Percentiles rank a stretch among this genome's conserved stretches.
These are phyloP conservation scores for Oryzias celebensis DNA, from an alignment of 2,113 vertebrate genomes.

Conservation along the genomic window DNA sequence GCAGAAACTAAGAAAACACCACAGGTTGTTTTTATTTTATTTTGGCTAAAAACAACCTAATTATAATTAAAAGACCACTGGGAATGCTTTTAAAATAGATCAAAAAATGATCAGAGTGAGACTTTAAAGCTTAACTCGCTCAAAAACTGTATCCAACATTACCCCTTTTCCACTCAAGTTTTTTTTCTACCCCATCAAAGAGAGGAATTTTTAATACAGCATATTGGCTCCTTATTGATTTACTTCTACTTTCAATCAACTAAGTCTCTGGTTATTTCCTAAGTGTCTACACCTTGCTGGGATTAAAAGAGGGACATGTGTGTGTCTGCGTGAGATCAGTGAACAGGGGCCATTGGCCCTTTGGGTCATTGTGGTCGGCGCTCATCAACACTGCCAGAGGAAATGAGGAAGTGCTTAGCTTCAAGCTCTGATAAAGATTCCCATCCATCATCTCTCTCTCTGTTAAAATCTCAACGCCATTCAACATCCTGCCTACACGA, in stretches of 20 bases:
- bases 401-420: constrained; percentile 78
- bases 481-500: constrained; percentile 67
- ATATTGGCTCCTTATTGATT: constrained; percentile 77
- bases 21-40: too few species aligned
- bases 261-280: constrained; percentile 79
- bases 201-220: constrained; percentile 75
- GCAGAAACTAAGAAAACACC: too few species aligned
- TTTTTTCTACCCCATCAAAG: constrained; percentile 52
- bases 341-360: constrained; percentile 55
- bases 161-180: neutral
- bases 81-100: too few species aligned
- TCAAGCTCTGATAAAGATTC: constrained; percentile 72
- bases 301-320: constrained; percentile 61
- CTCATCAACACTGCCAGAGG: constrained; percentile 74
- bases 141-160: neutral
- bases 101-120: too few species aligned
- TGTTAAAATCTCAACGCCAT: constrained; percentile 61
- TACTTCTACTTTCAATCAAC: constrained; percentile 62
- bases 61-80: too few species aligned
- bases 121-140: constrained; percentile 1
- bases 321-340: constrained; percentile 37
- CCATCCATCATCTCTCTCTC: constrained; percentile 72
- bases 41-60: too few species aligned
- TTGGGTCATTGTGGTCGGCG: constrained; percentile 71
- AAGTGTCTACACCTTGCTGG: constrained; percentile 69